Evolutionary conservation across 2,797 vertebrate species (phyloP), one percentile per base, ranked within the genome.

Genomic region (Tarsius wallacei): DNA sequence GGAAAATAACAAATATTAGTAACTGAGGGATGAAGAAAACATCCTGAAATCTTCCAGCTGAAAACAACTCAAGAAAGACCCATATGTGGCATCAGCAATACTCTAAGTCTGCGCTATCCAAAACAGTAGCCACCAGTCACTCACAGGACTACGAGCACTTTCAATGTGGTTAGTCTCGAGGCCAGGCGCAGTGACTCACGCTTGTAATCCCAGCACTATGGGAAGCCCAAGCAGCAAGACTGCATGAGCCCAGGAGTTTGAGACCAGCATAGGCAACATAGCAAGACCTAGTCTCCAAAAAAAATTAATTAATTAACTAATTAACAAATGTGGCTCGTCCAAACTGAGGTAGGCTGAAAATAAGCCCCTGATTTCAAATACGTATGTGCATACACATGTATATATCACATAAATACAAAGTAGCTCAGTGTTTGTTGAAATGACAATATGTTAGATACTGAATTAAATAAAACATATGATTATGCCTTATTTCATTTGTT

Each of bases 391-490:
- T 57, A 15, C 33, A 33, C 24, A n/a, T 21, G n/a, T 22, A 78
- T 21, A 77, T 53, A 77, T 5, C 51, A n/a, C 22, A 78, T 14
- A 55, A 15, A 12, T 9, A 55, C 12, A 64, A 64, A 76, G 7
- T 51, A 80, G 57, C 26, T 82, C 80, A 86, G 13, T 70, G 61
- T 36, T 66, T 33, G 94, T n/a, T 77, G 61, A 90, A 89, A 92
- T 89, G 26, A 93, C 49, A 66, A 17, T 49, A 94, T 85, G 91
- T 94, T 74, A 76, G 33, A 59, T 47, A 57, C 0, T 28, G 49
- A 73, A 85, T n/a, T 90, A 76, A 86, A 88, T 26, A 87, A 74
- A 90, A 86, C 36, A 80, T 16, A 85, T 68, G 64, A 87, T 82
- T 81, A 84, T 53, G 4, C 49, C 63, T 94, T 74, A 82, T 77